A percentile compares a stretch with the other conserved stretches of the same genome.
These are phyloP conservation scores for Phragmatobia fuliginosa DNA, from an alignment of 2,888 invertebrate genomes.

Conservation along the genomic window DNA sequence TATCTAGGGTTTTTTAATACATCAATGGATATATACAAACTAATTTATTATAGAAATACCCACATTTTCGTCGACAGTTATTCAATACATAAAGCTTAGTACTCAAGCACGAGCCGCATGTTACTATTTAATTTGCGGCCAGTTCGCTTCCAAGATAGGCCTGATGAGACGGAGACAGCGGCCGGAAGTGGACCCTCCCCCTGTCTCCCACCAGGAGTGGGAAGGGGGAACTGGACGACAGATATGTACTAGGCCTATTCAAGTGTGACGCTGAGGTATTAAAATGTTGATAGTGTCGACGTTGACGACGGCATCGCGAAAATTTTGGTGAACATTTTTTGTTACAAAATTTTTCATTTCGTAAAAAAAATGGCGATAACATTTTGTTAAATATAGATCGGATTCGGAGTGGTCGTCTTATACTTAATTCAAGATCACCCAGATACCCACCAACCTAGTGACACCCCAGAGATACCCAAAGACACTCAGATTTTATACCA, in stretches of 20 bases:
- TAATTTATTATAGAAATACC: slow-evolving; percentile 37
- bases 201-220: slow-evolving; percentile 45
- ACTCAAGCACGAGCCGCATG: slow-evolving; percentile 57
- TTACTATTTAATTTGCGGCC: slow-evolving; percentile 83
- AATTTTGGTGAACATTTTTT: slow-evolving; percentile 44
- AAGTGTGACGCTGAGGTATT: slow-evolving; percentile 67
- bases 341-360: neutral
- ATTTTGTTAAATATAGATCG: neutral
- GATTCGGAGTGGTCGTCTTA: no score
- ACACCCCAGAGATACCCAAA: neutral
- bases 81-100: slow-evolving; percentile 39
- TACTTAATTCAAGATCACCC: no score
- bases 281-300: slow-evolving; percentile 59
- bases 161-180: slow-evolving; percentile 84
- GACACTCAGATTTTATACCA: no score
- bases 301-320: slow-evolving; percentile 39
- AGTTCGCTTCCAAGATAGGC: slow-evolving; percentile 79
- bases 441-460: no score
- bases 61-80: slow-evolving; percentile 36
- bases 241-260: slow-evolving; percentile 76
- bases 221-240: slow-evolving; percentile 50
- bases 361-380: neutral
- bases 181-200: slow-evolving; percentile 72
- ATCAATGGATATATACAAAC: no score
- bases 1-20: no score